Percentiles rank a stretch among this genome's conserved stretches.
Evolutionary conservation across 2,888 invertebrate species (phyloP).

Genomic region (Himalopsyche kuldschensis): DNA sequence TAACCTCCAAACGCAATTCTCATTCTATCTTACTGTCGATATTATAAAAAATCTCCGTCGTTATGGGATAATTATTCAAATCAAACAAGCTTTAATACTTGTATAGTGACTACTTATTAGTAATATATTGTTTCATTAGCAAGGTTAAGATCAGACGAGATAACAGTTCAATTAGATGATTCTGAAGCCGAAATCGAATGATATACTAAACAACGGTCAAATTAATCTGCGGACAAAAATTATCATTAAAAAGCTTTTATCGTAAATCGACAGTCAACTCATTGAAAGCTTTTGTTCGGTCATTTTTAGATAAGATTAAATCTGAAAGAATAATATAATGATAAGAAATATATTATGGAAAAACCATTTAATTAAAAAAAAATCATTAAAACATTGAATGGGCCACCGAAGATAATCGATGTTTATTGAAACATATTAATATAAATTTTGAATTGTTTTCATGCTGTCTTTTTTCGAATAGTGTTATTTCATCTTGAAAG

Average conservation of each 20-base stretch:
- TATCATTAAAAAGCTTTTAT: not conserved
- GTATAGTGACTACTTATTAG: not conserved
- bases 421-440: too few species aligned
- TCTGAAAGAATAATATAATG: too few species aligned
- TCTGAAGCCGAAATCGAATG: not conserved
- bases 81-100: not conserved
- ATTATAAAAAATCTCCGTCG: not conserved
- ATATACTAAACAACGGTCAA: not conserved
- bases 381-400: too few species aligned
- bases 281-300: not conserved
- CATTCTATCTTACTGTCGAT: not conserved
- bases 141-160: not conserved
- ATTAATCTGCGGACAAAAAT: not conserved
- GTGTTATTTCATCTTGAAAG: too few species aligned
- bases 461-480: too few species aligned
- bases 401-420: too few species aligned
- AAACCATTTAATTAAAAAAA: too few species aligned
- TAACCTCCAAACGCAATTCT: not conserved
- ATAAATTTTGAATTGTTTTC: too few species aligned
- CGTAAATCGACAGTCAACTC: not conserved
- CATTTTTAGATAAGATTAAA: too few species aligned
- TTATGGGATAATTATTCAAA: not conserved
- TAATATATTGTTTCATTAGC: not conserved
- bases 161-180: not conserved
- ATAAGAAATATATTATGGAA: too few species aligned